A percentile compares a stretch with the other conserved stretches of the same genome.
These are phyloP conservation scores for Balanococcus diminutus DNA, from an alignment of 2,888 invertebrate genomes.

Conservation along the genomic window DNA sequence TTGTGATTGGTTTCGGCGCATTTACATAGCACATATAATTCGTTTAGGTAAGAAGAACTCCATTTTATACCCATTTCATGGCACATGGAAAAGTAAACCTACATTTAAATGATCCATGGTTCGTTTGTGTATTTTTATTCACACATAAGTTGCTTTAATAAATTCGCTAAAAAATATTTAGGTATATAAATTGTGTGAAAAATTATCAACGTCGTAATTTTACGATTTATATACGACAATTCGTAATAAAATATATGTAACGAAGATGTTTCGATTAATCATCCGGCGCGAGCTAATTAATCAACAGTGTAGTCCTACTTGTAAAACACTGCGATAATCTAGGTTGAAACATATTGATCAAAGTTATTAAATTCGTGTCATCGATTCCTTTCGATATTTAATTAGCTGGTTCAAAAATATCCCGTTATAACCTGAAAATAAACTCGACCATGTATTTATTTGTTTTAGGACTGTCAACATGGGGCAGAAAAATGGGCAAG, in stretches of 20 bases:
- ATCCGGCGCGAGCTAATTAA: neutral
- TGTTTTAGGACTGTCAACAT: conserved; percentile 71
- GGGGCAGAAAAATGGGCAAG: conserved; percentile 80
- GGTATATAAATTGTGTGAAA: neutral
- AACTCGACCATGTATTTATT: neutral
- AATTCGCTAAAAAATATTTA: neutral
- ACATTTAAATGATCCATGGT: neutral
- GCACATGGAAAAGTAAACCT: neutral
- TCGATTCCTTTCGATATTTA: neutral
- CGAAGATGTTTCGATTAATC: neutral
- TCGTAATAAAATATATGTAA: neutral
- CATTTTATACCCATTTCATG: conserved; percentile 4
- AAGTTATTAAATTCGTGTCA: neutral
- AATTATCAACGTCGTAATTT: neutral
- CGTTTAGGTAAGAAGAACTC: neutral
- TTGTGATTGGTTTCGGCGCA: neutral
- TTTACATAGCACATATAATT: too few relatives aligned
- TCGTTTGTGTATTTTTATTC: neutral
- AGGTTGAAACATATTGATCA: neutral
- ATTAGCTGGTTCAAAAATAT: neutral
- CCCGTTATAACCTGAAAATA: conserved; percentile 19
- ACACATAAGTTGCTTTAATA: too few relatives aligned
- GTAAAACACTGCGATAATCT: neutral
- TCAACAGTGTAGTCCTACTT: neutral
- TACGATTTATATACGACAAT: neutral